Conservation (phyloP, 2,797 vertebrate species). For the Leucoraja ocellata region DNA sequence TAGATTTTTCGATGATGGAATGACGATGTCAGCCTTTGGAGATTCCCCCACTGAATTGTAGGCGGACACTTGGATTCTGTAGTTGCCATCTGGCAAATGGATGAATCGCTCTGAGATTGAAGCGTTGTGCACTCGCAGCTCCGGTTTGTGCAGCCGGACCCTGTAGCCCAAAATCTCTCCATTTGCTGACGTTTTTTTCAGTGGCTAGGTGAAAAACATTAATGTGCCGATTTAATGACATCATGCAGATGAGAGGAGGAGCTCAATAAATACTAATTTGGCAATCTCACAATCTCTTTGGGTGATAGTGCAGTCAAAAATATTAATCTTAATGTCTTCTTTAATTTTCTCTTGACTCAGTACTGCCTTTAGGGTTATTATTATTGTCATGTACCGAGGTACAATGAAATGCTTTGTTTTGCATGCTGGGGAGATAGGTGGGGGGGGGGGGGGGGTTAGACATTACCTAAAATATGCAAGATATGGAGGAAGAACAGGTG, state of each 20-base stretch:
- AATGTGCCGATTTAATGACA: not conserved
- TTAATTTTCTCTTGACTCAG: no score
- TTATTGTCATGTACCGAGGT: no score
- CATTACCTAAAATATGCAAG: no score
- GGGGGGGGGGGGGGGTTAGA: no score
- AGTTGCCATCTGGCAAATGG: constrained; percentile 45
- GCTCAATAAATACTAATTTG: not conserved
- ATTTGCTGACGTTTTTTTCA: constrained; percentile 51
- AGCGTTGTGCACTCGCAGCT: not conserved
- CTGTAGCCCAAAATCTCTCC: constrained; percentile 52
- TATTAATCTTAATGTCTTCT: no score
- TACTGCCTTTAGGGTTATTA: no score
- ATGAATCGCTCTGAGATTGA: constrained; percentile 48
- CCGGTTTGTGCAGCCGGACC: constrained; percentile 44
- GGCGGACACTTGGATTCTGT: constrained; percentile 50
- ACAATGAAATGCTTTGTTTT: no score
- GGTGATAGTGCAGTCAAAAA: no score
- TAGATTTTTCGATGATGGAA: not conserved
- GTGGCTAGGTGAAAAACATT: constrained; percentile 47
- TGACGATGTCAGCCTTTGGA: constrained; percentile 44
- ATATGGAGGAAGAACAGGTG: no score
- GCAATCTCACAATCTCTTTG: no score
- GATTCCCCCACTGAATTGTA: constrained; percentile 56
- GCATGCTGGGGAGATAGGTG: no score
- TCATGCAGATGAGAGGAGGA: not conserved